A percentile compares a stretch with the other conserved stretches of the same genome.
These are phyloP conservation scores for Lichenostomus cassidix DNA, from an alignment of 2,113 vertebrate genomes.

Conservation along the genomic window DNA sequence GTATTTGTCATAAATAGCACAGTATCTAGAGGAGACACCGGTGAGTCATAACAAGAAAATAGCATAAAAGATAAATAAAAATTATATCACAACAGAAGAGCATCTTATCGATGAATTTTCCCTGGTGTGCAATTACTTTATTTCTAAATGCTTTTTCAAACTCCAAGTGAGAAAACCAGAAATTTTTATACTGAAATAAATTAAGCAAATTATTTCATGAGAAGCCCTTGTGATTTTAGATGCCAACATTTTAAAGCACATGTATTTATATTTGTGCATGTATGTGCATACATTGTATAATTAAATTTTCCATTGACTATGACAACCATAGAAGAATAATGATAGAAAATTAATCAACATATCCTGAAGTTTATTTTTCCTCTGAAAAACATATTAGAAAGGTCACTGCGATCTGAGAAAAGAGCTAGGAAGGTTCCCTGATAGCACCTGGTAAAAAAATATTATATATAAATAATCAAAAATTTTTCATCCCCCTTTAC, in stretches of 20 bases:
- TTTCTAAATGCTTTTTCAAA: slow-evolving; percentile 41
- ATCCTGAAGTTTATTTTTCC: slow-evolving; percentile 73
- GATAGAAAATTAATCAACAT: slow-evolving; percentile 74
- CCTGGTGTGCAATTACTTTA: not conserved
- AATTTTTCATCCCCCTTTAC: slow-evolving; percentile 91
- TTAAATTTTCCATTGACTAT: slow-evolving; percentile 59
- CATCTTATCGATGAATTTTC: not conserved
- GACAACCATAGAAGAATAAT: slow-evolving; percentile 60
- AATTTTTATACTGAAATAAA: slow-evolving; percentile 53
- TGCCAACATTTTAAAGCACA: slow-evolving; percentile 59
- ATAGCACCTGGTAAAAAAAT: slow-evolving; percentile 89
- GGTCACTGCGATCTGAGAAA: slow-evolving; percentile 77
- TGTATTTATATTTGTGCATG: slow-evolving; percentile 65
- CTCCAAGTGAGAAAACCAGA: not conserved
- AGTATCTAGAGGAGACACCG: slow-evolving; percentile 17
- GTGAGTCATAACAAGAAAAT: slow-evolving; percentile 23
- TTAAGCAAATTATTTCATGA: slow-evolving; percentile 45
- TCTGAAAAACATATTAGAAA: slow-evolving; percentile 65
- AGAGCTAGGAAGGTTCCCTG: slow-evolving; percentile 87
- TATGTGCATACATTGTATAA: slow-evolving; percentile 65
- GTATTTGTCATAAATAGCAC: slow-evolving; percentile 63
- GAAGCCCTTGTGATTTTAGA: slow-evolving; percentile 53
- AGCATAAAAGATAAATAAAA: slow-evolving; percentile 35
- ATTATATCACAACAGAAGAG: not conserved
- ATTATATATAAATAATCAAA: slow-evolving; percentile 98